Evolutionary conservation across 2,797 vertebrate genomes (phyloP), one percentile per base, ranked within the genome.

Genomic region (Clarias laeviceps): DNA sequence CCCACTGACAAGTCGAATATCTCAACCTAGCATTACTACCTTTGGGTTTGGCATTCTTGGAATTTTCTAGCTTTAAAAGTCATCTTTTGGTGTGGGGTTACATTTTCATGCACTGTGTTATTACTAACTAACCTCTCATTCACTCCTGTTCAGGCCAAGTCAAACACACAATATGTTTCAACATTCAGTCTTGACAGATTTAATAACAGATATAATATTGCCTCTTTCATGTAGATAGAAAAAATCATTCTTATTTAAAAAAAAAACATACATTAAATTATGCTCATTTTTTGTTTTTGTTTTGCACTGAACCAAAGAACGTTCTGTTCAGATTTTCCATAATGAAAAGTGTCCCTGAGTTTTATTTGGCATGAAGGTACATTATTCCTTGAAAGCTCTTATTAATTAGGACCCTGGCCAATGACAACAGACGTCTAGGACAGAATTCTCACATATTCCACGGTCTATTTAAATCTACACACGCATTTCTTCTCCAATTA

Each of bases 1-100:
- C 56, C n/a, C 37, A 80, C 12, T 5, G 66, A 66, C 56, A 85
- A 65, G 82, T 87, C 81, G 45, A 87, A 82, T 88, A 84, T 40
- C 59, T 80, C 15, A 37, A 80, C 61, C 40, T 59, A 70, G 72
- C 74, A 59, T 61, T 29, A 56, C 32, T 7, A 20, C 56, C 6
- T 54, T 59, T 84, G 22, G 29, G 45, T 73, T 73, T 37, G 80
- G 54, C n/a, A 40, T 74, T 68, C 37, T 5, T n/a, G 22, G 20
- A 34, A 78, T 72, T 15, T 76, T 22, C 8, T 59, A 34, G 50
- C 29, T 61, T 78, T 27, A 45, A 50, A 40, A 83, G 37, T 34
- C 61, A 66, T 34, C 6, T 32, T 83, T 76, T 65, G 37, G 24
- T 18, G 32, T 7, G 4, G 8, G 18, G 22, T 74, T 57, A 56